Base-by-base conservation (phyloP, 2,113 vertebrate genomes). In the Cricetomys ansorgei region DNA sequence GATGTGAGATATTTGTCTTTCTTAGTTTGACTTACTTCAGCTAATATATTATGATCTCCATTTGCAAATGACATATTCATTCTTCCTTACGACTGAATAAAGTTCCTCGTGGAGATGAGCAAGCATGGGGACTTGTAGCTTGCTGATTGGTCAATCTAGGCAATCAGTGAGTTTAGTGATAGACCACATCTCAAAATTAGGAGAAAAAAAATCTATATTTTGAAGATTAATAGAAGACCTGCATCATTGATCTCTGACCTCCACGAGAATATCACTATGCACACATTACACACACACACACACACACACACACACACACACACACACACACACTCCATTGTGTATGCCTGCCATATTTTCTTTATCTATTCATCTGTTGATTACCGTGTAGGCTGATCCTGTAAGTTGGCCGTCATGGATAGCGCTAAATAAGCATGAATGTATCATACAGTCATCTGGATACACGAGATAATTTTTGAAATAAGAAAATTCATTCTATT, bases 401-500 rank as follows among this genome's bases (percentile, higher is more conserved):
- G 2, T 57, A 57, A 69, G 11, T 48, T 57, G 50, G 5, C 37
- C 50, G 72, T 17, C 29, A 23, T 40, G 48, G 72, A 53, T 27
- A 55, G 34, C 17, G 48, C 25, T 88, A 25, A 72, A 17, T 73
- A 57, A 88, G 19, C 85, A 70, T 57, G n/a, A 37, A 27, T n/a
- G 1, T 53, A n/a, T n/a, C 31, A 16, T 15, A 86, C 19, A 55
- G 7, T 69, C 34, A 25, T 55, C 17, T 87, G 85, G 6, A 7
- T 70, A n/a, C 23, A n/a, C 50, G 48, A 45, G 53, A 45, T 9
- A 89, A 17, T 88, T 84, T 88, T 77, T 79, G 43, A 87, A 95
- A 77, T 90, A 84, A 57, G 64, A 89, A 97, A 91, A 96, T 53
- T 57, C 43, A 45, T 89, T 92, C 23, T 86, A 55, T 95, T 75